Base-by-base conservation (phyloP, 2,797 vertebrate genomes). In the Ataeniobius toweri region DNA sequence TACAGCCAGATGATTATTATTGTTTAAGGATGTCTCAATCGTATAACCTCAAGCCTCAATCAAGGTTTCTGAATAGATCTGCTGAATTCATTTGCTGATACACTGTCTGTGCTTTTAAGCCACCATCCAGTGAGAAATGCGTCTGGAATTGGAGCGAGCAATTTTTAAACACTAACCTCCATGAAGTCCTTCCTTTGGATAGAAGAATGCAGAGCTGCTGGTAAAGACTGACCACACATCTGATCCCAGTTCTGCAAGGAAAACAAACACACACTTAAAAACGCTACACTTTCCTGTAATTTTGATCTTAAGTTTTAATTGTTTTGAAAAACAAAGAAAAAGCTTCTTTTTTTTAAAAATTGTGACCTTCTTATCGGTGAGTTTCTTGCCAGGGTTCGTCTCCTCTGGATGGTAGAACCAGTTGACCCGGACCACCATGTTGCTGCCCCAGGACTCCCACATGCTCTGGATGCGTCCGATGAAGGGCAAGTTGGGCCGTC, bases 391-490 rank as follows among this genome's bases (percentile, higher is more conserved):
- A 0, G 98, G 98, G 92, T 98, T 99, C 20, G 98, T 99, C 93
- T 99, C 98, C 89, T 99, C 98, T 0, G 98, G 98, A 78, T 99
- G 98, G 77, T 99, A 99, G 92, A 99, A 99, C 98, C 98, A 99
- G 91, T 99, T 99, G 83, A 99, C 98, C 0, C 98, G 93, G 75
- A 99, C 98, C 85, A 99, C 98, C 98, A 99, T 99, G 94, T 99
- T 99, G 95, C 96, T 99, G 61, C 98, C 98, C 98, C 98, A 99
- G 0, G 98, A 99, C 85, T 99, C 98, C 98, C 98, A 99, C 98
- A 99, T 99, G 94, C 98, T 99, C 95, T 99, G 97, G 93, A 99
- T 99, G 39, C 98, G 96, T 77, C 98, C 98, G 0, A 99, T 99
- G 92, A 99, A 99, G 50, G 98, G 98, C 85, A 99, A 94, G 94